Base-by-base conservation (phyloP, 2,888 invertebrate species). In the Rotaria socialis region DNA sequence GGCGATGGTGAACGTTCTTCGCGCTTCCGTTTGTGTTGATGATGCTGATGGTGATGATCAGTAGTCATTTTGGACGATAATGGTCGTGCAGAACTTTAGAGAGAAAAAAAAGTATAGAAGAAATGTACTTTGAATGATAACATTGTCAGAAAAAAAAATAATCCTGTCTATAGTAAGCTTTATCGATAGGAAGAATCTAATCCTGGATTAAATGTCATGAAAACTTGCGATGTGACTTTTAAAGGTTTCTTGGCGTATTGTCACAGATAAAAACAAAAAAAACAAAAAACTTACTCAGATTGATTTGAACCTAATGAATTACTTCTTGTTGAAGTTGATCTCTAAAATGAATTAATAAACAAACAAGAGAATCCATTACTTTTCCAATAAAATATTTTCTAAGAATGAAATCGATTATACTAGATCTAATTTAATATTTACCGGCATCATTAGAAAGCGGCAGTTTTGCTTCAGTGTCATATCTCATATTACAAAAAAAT, bases 301-400 rank as follows among this genome's bases (percentile, higher is more conserved):
- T 80, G 80, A 80, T 47, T 80, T 80, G 80, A 80, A 80, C 19
- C n/a, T 47, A 47, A 80, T 80, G 80, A 80, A 80, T 80, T 80
- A 80, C 80, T 80, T 80, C 43, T 7, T 80, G 22, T 43, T 47
- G 80, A 80, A 80, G 47, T 24, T 24, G 47, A 80, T 80, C n/a
- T 80, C 80, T 80, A 80, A 47, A 80, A 80, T 35, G 35, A 41
- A 35, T 19, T 16, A 67, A 67, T 35, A 67, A 6, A 67, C 35
- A 16, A 27, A 67, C 35, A 4, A 67, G 16, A 41, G 2, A 67
- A 19, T 67, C 14, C 35, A 35, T 67, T 41, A 35, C 35, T 67
- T 19, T 52, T 16, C 14, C 52, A 52, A 52, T 52, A 52, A 52
- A 52, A 47, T 47, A 47, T 47, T 47, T 10, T 47, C 11, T 47